These are phyloP conservation scores for Ammodytes dubius DNA, from an alignment of 2,113 vertebrate genomes.

Conservation along the genomic window DNA sequence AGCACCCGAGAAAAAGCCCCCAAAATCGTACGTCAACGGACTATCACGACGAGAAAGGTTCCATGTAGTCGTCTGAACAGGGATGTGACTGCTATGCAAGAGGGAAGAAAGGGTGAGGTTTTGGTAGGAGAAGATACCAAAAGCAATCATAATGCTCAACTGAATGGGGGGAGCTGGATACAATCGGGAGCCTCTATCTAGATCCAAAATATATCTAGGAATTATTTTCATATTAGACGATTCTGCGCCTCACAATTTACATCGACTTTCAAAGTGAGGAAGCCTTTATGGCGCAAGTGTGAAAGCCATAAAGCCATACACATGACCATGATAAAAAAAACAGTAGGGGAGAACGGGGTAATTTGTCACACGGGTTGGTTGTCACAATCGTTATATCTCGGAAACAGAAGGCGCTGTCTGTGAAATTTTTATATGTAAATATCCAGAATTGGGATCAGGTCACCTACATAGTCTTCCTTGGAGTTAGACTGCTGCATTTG, in stretches of 20 bases:
- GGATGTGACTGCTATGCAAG: not conserved
- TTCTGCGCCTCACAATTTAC: not conserved
- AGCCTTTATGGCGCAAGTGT: not conserved
- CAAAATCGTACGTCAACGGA: slow-evolving; percentile 19
- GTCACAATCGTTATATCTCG: no score
- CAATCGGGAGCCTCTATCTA: not conserved
- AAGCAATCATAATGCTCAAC: slow-evolving; percentile 24
- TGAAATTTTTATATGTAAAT: no score
- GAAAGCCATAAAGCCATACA: no score
- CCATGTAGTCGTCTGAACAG: slow-evolving; percentile 15
- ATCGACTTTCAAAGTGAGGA: not conserved
- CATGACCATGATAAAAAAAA: no score
- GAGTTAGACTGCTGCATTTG: no score
- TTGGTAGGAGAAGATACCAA: not conserved
- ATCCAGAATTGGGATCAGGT: no score
- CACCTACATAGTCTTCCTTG: no score
- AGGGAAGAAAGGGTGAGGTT: not conserved
- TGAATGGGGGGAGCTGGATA: slow-evolving; percentile 22
- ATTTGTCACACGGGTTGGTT: no score
- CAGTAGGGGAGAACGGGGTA: no score
- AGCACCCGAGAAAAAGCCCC: not conserved
- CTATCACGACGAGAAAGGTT: slow-evolving; percentile 25
- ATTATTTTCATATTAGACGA: not conserved
- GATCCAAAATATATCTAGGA: not conserved
- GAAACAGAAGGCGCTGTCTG: no score